Evolutionary conservation across 2,888 invertebrate genomes (phyloP).

Genomic region (Drosophila kuntzei): DNA sequence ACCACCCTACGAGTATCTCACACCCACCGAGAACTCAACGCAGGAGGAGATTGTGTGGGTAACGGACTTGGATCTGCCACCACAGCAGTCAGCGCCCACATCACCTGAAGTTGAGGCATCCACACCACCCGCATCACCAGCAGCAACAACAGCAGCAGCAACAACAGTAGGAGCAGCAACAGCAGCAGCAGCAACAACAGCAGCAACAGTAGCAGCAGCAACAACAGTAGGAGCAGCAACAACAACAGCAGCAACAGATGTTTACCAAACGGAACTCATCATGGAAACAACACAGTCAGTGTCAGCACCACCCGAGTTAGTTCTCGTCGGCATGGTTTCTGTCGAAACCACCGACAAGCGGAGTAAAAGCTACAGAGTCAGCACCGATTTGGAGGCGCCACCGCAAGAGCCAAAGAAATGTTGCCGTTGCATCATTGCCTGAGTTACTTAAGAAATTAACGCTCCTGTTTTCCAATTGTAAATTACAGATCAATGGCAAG

Average conservation of each 20-base stretch:
- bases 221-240: neutral
- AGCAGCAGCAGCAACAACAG: neutral
- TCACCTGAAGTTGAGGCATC: constrained; percentile 1
- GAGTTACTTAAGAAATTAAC: neutral
- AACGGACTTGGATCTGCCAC: constrained; percentile 22
- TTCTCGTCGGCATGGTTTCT: constrained; percentile 39
- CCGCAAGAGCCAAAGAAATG: constrained; percentile 24
- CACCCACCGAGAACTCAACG: constrained; percentile 53
- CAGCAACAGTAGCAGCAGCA: neutral
- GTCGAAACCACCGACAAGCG: constrained; percentile 36
- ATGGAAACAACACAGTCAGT: constrained; percentile 19
- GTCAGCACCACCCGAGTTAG: constrained; percentile 21
- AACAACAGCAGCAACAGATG: constrained; percentile 8
- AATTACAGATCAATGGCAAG: neutral
- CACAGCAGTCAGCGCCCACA: constrained; percentile 11
- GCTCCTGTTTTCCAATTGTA: neutral
- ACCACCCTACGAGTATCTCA: constrained; percentile 56
- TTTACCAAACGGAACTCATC: constrained; percentile 26
- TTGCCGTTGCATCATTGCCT: constrained; percentile 48
- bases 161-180: neutral
- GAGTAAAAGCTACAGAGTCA: constrained; percentile 46
- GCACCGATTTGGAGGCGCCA: constrained; percentile 34
- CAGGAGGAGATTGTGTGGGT: constrained; percentile 32
- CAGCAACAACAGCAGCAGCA: neutral
- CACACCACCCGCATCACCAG: neutral